Evolutionary conservation across 2,797 vertebrate species (phyloP).

Genomic region (Malurus splendens): DNA sequence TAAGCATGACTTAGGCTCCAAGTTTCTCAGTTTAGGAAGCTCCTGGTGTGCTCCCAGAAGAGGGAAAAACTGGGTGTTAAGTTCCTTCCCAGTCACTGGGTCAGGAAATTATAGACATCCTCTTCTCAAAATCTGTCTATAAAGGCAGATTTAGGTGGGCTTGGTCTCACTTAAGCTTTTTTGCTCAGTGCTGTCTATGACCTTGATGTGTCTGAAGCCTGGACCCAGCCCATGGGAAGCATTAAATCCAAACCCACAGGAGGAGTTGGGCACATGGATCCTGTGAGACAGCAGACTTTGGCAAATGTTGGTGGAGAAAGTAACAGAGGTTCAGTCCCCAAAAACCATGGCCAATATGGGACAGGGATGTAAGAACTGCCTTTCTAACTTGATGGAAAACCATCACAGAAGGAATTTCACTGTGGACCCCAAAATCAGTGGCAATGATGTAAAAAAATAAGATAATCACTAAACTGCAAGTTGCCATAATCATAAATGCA

Average conservation of each 20-base stretch:
- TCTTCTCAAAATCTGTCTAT: background rate
- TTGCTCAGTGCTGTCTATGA: background rate
- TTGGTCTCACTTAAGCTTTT: background rate
- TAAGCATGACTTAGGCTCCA: background rate
- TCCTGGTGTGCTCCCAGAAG: background rate
- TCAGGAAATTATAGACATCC: background rate
- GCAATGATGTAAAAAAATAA: background rate
- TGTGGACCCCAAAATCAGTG: background rate
- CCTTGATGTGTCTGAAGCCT: background rate
- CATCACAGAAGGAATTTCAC: background rate
- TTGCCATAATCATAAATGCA: background rate
- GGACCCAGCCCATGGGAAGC: background rate
- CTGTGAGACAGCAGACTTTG: background rate
- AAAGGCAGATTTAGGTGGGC: background rate
- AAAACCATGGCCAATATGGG: background rate
- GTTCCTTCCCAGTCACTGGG: background rate
- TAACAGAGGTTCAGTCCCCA: background rate
- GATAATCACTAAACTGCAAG: too few relatives aligned
- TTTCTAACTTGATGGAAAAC: background rate
- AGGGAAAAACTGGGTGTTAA: background rate
- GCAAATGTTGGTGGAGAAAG: background rate
- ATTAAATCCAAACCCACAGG: background rate
- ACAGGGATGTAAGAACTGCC: background rate
- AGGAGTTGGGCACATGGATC: rapidly evolving
- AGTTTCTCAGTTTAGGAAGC: background rate